Evolutionary conservation across 2,113 vertebrate genomes (phyloP), one percentile per base, ranked within the genome.

Genomic region (Chaetodon trifascialis): DNA sequence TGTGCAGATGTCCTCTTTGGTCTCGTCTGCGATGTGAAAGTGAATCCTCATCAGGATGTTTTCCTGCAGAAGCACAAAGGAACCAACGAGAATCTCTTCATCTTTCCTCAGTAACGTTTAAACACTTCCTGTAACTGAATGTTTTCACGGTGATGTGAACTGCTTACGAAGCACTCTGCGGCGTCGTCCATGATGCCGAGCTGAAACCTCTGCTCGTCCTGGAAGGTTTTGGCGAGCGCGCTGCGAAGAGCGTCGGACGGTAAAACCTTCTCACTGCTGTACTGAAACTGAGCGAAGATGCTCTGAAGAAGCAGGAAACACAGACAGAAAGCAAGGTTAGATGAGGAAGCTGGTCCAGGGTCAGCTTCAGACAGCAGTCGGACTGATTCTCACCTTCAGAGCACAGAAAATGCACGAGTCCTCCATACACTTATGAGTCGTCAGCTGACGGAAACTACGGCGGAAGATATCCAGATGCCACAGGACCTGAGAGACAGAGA

Each of bases 351-450:
- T 1, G 34, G 49, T 55, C 15, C 1, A 2, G 70, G 11, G 60
- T 38, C 36, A 3, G 42, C 16, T 49, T 9, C 17, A 4, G 15
- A 7, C 0, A 2, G 23, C 23, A 1, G 54, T 5, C 10, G 7
- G n/a, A 11, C 7, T 2, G 17, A 62, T 11, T 21, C 86, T 88
- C 95, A 99, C 98, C 96, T 99, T 99, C 59, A 99, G 96, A 90
- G 98, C 98, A 84, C 98, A 99, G 93, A 99, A 99, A 86, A 99
- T 99, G 82, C 98, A 99, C 23, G 98, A 99, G 89, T 99, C 98
- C 4, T 97, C 97, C 97, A 99, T 97, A 75, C 98, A 99, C 81
- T 97, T 99, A 79, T 99, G 98, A 1, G 89, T 95, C 9, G 96
- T 97, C 67, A 99, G 95, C 85, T 99, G 97, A 38, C 97, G 95